A percentile compares a stretch with the other conserved stretches of the same genome.
Evolutionary conservation across 2,888 invertebrate species (phyloP).

Genomic region (Tinea semifulvella): DNA sequence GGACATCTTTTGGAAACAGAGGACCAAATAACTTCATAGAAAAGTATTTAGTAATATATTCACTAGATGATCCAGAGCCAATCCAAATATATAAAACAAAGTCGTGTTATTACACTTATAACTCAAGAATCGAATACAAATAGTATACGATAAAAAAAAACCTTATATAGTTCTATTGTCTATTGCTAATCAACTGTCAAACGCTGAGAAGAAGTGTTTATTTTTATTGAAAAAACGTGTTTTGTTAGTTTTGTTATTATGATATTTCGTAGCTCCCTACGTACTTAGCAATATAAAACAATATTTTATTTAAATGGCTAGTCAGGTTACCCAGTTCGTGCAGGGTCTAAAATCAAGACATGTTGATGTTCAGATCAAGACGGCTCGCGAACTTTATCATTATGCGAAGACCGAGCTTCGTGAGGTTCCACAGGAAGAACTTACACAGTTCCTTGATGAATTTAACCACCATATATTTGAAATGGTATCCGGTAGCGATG

Average conservation of each 20-base stretch:
- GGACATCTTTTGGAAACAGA: too few relatives aligned
- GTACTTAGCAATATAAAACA: not conserved
- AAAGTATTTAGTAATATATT: constrained; percentile 8
- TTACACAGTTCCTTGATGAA: constrained; percentile 90
- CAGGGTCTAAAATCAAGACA: constrained; percentile 88
- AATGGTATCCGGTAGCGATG: constrained; percentile 93
- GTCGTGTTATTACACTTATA: too few relatives aligned
- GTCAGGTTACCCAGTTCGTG: constrained; percentile 80
- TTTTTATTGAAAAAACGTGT: constrained; percentile 8
- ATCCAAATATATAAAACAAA: too few relatives aligned
- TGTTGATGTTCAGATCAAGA: constrained; percentile 84
- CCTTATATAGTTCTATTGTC: not conserved
- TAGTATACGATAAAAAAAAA: too few relatives aligned
- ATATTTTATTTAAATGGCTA: constrained; percentile 39
- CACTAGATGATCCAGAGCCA: too few relatives aligned
- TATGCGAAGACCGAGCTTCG: constrained; percentile 91
- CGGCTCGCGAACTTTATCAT: constrained; percentile 88
- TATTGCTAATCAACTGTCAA: not conserved
- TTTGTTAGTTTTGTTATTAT: not conserved
- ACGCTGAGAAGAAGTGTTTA: not conserved
- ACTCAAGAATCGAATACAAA: too few relatives aligned
- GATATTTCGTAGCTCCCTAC: too few relatives aligned
- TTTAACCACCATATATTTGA: constrained; percentile 96
- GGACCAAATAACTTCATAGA: constrained; percentile 47
- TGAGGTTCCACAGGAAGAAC: constrained; percentile 90